Evolutionary conservation across 2,113 vertebrate species (phyloP), one percentile per base, ranked within the genome.

Genomic region (Quiscalus mexicanus): DNA sequence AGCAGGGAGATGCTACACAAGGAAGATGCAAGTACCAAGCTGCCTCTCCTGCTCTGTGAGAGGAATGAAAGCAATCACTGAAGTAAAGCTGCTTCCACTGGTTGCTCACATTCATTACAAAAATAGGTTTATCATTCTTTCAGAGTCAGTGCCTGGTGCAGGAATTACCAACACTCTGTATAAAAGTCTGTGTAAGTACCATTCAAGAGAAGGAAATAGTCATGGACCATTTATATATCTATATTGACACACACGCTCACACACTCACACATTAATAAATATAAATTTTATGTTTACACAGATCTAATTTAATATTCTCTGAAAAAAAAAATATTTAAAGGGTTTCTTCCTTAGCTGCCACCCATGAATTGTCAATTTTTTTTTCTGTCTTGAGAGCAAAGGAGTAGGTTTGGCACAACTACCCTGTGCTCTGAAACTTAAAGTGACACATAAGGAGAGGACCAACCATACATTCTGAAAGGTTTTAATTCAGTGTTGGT

Each of bases 291-390:
- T 85, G 95, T 76, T 95, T 91, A 95, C 95, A 96, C 84, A 87
- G 95, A 89, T 96, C 95, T 96, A 92, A 96, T 95, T 93, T 93
- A 75, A 94, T 96, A 96, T 31, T 84, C 76, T 96, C 93, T 90
- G 86, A 77, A 85, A 95, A 93, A 93, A 94, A 93, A 93, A 75
- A 67, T 53, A 95, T 82, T 80, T 88, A 74, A 93, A 89, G 64
- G 86, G 80, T 78, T 95, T 96, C 73, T 89, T 93, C 94, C 93
- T 95, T 96, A 96, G 92, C 92, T 95, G 88, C 90, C 90, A 95
- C 92, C 28, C 49, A 59, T 49, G 22, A 95, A 88, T 59, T 79
- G 59, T 63, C 42, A 93, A 85, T 37, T 35, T 64, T 27, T 68
- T 42, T 30, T 62, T 65, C 42, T 67, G 22, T 31, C 73, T 89